Evolutionary conservation across 2,113 vertebrate genomes (phyloP).

Genomic region (Tychaedon coryphoeus): DNA sequence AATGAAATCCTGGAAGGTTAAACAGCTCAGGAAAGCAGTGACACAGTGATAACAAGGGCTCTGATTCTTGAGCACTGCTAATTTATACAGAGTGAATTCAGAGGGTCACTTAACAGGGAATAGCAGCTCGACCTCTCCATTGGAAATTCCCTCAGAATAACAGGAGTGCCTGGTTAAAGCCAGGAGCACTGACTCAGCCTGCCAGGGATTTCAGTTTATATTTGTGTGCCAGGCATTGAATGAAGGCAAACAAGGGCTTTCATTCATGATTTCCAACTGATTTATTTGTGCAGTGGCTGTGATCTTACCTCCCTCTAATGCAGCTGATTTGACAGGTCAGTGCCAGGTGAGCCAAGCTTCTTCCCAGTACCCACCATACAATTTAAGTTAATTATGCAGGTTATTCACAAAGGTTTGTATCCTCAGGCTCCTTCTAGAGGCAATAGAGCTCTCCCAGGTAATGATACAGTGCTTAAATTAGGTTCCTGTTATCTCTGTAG

Average conservation of each 20-base stretch:
- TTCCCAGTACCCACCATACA: neutral
- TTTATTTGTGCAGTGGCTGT: neutral
- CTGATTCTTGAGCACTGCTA: neutral
- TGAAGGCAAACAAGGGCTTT: neutral
- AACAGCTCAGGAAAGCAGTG: neutral
- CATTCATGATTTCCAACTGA: neutral
- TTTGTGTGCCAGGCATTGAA: neutral
- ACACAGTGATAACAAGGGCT: neutral
- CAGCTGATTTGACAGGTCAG: neutral
- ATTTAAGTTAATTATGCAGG: neutral
- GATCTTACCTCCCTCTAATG: neutral
- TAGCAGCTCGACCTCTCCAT: fast-evolving
- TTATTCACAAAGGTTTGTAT: neutral
- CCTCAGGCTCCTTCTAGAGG: neutral
- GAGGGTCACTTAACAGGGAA: neutral
- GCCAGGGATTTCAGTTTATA: neutral
- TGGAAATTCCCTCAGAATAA: neutral
- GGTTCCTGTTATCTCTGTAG: neutral
- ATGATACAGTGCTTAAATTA: neutral
- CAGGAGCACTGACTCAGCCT: neutral
- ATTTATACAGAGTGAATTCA: neutral
- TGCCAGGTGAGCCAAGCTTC: neutral
- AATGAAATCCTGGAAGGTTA: neutral
- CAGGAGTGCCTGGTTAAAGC: neutral
- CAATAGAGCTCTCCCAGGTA: neutral